phyloP scores from a whole-genome alignment of 2,113 vertebrate genomes.

The Ceyx margarethae region DNA sequence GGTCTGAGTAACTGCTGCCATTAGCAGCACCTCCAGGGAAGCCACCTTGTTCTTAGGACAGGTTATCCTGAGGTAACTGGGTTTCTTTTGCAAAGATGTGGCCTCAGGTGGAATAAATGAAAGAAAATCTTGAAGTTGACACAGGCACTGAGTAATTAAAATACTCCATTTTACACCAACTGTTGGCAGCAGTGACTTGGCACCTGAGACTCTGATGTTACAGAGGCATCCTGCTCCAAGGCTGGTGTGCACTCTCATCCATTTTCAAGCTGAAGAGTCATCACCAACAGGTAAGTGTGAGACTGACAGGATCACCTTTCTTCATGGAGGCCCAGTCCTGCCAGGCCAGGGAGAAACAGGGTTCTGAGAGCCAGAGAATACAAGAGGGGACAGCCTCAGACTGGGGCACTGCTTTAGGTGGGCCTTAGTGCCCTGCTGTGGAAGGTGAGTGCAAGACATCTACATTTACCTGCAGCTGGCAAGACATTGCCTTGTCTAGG shows the following conservation, averaged over 20 bases:
- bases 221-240: not conserved
- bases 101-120: not conserved
- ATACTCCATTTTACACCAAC: not conserved
- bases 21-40: not conserved
- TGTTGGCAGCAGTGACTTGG: slow-evolving; percentile 48
- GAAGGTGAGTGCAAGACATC: not conserved
- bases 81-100: not conserved
- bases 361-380: not conserved
- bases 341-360: not conserved
- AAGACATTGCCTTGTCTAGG: not conserved
- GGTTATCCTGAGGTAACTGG: not conserved
- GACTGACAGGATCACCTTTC: not conserved
- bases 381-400: not conserved
- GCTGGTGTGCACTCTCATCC: not conserved
- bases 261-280: not conserved
- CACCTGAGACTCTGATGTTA: not conserved
- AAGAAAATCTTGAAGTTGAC: not conserved
- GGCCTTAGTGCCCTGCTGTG: accelerated
- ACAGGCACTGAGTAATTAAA: not conserved
- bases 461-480: accelerated
- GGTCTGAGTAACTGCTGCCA: not conserved
- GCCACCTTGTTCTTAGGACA: not conserved
- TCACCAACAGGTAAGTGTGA: accelerated
- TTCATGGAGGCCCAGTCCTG: not conserved
- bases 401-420: not conserved